Evolutionary conservation across 2,113 vertebrate species (phyloP).

Genomic region (Chunga burmeisteri): DNA sequence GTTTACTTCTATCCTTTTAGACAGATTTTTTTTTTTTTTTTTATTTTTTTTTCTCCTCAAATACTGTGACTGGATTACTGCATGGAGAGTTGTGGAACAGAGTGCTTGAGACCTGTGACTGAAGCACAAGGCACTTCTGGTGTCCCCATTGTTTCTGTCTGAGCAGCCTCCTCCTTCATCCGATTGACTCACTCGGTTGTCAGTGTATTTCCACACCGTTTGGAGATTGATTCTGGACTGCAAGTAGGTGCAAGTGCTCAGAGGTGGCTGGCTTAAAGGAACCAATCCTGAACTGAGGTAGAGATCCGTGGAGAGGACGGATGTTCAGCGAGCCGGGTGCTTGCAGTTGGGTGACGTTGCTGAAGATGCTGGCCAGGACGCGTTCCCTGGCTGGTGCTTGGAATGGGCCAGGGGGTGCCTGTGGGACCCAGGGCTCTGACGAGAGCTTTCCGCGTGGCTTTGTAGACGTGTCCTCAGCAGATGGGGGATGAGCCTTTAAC

Average conservation of each 20-base stretch:
- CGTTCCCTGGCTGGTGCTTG: neutral
- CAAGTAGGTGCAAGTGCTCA: neutral
- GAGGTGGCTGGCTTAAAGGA: neutral
- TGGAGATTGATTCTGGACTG: neutral
- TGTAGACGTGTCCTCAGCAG: neutral
- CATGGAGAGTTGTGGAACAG: neutral
- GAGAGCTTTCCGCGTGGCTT: neutral
- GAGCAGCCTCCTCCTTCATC: neutral
- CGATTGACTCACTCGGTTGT: accelerated
- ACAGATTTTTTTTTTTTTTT: neutral
- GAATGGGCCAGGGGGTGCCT: neutral
- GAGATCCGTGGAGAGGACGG: accelerated
- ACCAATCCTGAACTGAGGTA: neutral
- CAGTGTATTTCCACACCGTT: neutral
- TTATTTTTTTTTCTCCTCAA: neutral
- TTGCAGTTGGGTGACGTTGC: accelerated
- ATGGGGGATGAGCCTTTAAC: neutral
- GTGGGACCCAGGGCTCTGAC: neutral
- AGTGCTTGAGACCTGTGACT: neutral
- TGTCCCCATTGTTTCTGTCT: neutral
- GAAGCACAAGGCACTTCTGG: neutral
- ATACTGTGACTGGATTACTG: neutral
- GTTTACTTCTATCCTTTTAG: neutral
- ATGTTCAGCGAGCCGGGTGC: neutral
- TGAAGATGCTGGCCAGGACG: neutral